Conservation (phyloP, 64 coral and sea anemone genomes). For the Platygyra sinensis region DNA sequence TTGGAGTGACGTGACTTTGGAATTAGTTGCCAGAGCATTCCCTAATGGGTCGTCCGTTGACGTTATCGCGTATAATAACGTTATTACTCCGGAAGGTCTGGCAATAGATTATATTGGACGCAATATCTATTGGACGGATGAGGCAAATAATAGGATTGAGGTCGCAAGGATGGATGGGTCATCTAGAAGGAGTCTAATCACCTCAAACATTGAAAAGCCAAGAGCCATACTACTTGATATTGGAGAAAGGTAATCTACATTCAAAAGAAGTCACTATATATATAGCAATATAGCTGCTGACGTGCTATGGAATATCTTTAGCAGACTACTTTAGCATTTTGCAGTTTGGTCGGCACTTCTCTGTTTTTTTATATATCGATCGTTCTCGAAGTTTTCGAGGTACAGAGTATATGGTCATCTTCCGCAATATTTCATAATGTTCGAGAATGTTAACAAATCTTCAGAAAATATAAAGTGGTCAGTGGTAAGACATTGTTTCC, state of each 20-base stretch:
- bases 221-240: constrained; percentile 22
- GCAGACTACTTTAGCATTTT: not conserved
- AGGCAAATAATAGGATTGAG: constrained; percentile 65
- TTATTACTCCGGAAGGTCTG: constrained; percentile 56
- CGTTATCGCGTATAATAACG: constrained; percentile 21
- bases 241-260: constrained; percentile 43
- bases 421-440: too few relatives aligned
- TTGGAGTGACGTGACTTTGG: constrained; percentile 64
- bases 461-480: too few relatives aligned
- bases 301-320: not conserved
- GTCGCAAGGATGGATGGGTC: constrained; percentile 62
- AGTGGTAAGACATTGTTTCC: too few relatives aligned
- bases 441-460: too few relatives aligned
- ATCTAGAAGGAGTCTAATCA: too few relatives aligned
- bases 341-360: too few relatives aligned
- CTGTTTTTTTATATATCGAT: too few relatives aligned
- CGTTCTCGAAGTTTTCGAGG: too few relatives aligned
- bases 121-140: constrained; percentile 72
- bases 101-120: constrained; percentile 64
- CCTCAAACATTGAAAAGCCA: too few relatives aligned
- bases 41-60: constrained; percentile 46
- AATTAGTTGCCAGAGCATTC: constrained; percentile 49
- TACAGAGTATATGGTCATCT: too few relatives aligned
- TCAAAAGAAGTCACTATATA: not conserved
- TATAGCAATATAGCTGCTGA: too few relatives aligned